Base-by-base conservation (phyloP, 2,797 vertebrate genomes). In the Coranthus polyacanthus region DNA sequence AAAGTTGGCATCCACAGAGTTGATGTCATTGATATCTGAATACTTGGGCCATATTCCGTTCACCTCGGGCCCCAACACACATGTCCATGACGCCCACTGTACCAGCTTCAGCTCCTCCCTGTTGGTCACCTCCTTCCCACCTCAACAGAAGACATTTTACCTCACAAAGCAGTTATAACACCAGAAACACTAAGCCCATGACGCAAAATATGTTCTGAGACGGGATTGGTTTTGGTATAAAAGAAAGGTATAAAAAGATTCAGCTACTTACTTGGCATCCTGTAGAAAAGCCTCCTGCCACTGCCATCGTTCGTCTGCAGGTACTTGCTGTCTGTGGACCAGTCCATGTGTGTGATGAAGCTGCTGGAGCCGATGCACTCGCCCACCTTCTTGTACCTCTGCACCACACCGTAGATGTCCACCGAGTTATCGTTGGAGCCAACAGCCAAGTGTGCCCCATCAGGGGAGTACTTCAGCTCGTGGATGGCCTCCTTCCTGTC, bases 1-100 rank as follows among this genome's bases (percentile, higher is more conserved):
- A 82, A 96, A 97, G 93, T 99, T 99, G 53, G 96, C 97, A 55
- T 99, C 98, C 79, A 98, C 96, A 58, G 98, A 98, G 93, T 98
- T 99, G 81, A 99, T 96, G 81, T 99, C 96, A 82, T 95, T 98
- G 85, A 95, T 94, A 67, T 98, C 95, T 1, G 97, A 98, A 89
- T 99, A 99, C 82, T 99, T 99, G 77, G 97, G 98, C 95, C 96
- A 97, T 85, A 99, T 97, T 79, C 98, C 98, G 72, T 98, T 98
- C 21, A 99, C 97, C 86, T 99, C 98, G 55, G 95, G 86, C 37
- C 98, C 98, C 81, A 96, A 92, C 73, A 98, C 94, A 88, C 97
- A 99, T 0, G 98, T 99, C 98, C 98, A 99, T 0, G 97, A 95
- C 44, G 96, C 95, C 98, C 98, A 99, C 58, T 97, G 97, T 37